Evolutionary conservation across 92 coral and sea anemone genomes (phyloP).

Genomic region (Heliopora coerulea): DNA sequence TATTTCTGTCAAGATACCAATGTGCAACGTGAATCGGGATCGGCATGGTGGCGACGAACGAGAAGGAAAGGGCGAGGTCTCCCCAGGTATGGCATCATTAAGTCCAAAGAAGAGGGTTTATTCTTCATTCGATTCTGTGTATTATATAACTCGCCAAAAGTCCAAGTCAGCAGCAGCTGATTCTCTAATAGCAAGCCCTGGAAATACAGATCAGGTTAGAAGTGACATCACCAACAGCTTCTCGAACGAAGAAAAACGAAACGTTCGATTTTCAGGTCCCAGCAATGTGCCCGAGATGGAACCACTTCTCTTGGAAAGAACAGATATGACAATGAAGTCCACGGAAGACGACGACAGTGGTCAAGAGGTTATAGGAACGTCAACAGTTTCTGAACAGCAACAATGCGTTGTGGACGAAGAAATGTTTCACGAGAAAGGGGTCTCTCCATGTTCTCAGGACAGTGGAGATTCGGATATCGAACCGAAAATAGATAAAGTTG

Average conservation of each 20-base stretch:
- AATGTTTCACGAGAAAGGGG: background rate
- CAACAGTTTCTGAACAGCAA: background rate
- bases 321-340: background rate
- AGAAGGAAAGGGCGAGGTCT: background rate
- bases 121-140: constrained; percentile 27
- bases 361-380: background rate
- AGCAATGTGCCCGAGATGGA: constrained; percentile 1
- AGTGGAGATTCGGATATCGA: constrained; percentile 9
- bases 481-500: background rate
- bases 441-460: too few species aligned
- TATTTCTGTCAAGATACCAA: constrained; percentile 26
- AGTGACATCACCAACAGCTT: background rate
- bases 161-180: background rate
- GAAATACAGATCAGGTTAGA: background rate
- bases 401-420: background rate
- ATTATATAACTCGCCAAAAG: constrained; percentile 15
- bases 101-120: background rate
- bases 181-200: background rate
- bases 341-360: background rate
- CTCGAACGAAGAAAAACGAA: constrained; percentile 4
- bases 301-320: constrained; percentile 3
- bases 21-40: background rate
- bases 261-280: constrained; percentile 1
- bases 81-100: too few species aligned
- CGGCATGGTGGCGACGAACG: background rate